Percentiles rank a stretch among this genome's conserved stretches.
phyloP scores from a whole-genome alignment of 1,140 invertebrate genomes.

The Cherax quadricarinatus region DNA sequence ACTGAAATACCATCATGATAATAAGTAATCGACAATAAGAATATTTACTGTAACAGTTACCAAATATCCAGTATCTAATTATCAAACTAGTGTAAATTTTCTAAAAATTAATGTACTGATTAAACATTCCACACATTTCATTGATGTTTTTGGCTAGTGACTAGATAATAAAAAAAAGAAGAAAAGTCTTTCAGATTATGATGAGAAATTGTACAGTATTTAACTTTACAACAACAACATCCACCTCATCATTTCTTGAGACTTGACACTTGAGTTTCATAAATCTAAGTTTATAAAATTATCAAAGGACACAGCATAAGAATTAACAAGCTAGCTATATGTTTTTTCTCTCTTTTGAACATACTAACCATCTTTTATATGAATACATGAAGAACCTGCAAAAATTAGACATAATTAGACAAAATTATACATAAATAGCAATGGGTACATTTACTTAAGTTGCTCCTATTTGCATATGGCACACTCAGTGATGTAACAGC shows the following conservation, averaged over 20 bases:
- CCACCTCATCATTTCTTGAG: conserved; percentile 1
- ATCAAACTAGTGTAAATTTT: not conserved
- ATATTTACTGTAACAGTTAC: not conserved
- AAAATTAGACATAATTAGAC: conserved; percentile 42
- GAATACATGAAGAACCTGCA: conserved; percentile 24
- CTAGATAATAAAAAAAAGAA: conserved; percentile 24
- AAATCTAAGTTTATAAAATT: conserved; percentile 47
- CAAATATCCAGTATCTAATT: not conserved
- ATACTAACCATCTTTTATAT: conserved; percentile 22
- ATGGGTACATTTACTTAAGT: conserved; percentile 37
- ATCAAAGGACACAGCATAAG: conserved; percentile 48
- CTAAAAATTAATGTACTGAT: not conserved
- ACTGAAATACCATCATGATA: not conserved
- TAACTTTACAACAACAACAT: conserved; percentile 15
- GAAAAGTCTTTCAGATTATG: conserved; percentile 13
- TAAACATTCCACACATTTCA: conserved; percentile 11
- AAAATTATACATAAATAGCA: conserved; percentile 29
- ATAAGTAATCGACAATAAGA: not conserved
- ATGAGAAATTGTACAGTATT: conserved; percentile 10
- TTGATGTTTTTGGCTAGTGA: conserved; percentile 22
- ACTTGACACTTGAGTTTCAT: conserved; percentile 16
- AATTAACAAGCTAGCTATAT: conserved; percentile 28
- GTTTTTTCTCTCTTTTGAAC: conserved; percentile 14
- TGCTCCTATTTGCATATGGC: not conserved
- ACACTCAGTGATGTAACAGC: not conserved